Base-by-base conservation (phyloP, 2,888 invertebrate genomes). In the Aleiodes alternator region DNA sequence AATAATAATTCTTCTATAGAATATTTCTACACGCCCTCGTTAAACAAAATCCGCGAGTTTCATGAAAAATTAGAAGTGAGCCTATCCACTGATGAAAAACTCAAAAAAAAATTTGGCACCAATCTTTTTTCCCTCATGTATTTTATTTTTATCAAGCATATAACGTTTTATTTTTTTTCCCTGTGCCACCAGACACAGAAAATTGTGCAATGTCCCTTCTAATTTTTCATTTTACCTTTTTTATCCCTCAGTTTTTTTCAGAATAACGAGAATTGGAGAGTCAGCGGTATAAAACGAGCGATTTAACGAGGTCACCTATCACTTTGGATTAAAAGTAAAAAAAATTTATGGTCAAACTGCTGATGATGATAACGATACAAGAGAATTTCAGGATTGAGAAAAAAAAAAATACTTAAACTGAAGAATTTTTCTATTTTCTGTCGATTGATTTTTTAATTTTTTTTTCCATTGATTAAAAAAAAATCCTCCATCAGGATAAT, bases 241-340 rank as follows among this genome's bases (percentile, higher is more conserved):
- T 57, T 64, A 64, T 53, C 59, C 43, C 38, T 68, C 31, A 29
- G 7, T 31, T 69, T 53, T 34, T 53, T 51, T 34, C 5, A 34
- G 48, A 34, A 34, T 69, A 51, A 53, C 51, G 59, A 68, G 57
- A 66, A 73, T 68, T 31, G 48, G 66, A 48, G 57, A 72, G 72
- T 64, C 55, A 72, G 72, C 72, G 38, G 61, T 72, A 59, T 38
- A 23, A 50, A 64, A 38, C 51, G 31, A 64, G 64, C 64, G 72
- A 72, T 72, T 64, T 72, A 72, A 72, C 61, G 72, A 53, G 69
- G 23, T 56, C 69, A 38, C 34, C 56, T 38, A 8, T 72, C 61
- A 48, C 43, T 43, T 64, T 64, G 48, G 43, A 64, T 48, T 64
- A 43, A 23, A 29, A 29, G 38, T 43, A 3, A 38, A 16, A 23